phyloP scores from a whole-genome alignment of 2,797 vertebrate genomes.

The Sphenopsis melanotis region DNA sequence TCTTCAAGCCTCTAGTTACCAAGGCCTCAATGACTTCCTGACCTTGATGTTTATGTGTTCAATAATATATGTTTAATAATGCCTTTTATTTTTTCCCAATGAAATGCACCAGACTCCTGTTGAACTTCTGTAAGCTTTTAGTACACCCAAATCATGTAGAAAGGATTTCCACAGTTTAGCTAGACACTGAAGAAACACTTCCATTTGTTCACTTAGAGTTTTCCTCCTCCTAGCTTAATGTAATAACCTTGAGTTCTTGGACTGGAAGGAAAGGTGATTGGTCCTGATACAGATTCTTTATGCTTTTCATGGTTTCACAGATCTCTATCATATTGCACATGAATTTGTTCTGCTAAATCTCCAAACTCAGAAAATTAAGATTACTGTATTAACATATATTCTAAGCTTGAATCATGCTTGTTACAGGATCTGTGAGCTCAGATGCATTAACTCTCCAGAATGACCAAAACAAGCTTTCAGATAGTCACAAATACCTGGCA shows the following conservation, averaged over 20 bases:
- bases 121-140: background rate
- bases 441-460: background rate
- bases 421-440: background rate
- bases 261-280: background rate
- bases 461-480: background rate
- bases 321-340: background rate
- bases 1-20: background rate
- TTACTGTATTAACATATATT: background rate
- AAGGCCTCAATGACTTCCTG: background rate
- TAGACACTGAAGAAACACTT: background rate
- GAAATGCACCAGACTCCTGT: background rate
- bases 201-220: background rate
- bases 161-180: background rate
- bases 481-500: background rate
- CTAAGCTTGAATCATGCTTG: background rate
- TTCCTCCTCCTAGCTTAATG: background rate
- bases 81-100: background rate
- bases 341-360: background rate
- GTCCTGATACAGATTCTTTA: background rate
- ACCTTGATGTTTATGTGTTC: background rate
- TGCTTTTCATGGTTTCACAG: background rate
- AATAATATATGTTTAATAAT: background rate
- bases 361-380: background rate
- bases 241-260: background rate
- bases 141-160: background rate